Evolutionary conservation across 2,888 invertebrate genomes (phyloP).

Genomic region (Stomorhina lunata): DNA sequence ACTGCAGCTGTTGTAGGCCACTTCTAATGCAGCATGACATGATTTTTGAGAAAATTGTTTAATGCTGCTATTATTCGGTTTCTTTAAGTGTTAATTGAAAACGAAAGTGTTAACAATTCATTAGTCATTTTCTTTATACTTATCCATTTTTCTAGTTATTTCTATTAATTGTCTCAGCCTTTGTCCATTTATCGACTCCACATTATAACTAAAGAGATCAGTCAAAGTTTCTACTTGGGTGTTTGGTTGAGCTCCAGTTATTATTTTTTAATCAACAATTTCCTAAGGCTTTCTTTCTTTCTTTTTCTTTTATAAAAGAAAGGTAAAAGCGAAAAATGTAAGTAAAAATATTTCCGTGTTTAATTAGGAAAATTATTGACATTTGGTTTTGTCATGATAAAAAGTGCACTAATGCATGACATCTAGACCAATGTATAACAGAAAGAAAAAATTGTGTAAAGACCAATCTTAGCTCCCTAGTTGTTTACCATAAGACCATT

Average conservation of each 20-base stretch:
- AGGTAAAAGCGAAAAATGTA: background rate
- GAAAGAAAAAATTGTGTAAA: constrained; percentile 2
- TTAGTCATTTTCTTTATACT: constrained; percentile 34
- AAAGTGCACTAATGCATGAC: constrained; percentile 62
- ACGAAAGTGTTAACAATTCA: constrained; percentile 66
- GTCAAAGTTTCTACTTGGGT: background rate
- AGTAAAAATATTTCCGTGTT: constrained; percentile 59
- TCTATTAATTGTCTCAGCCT: background rate
- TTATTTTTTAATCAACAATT: constrained; percentile 12
- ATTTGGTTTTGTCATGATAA: constrained; percentile 62
- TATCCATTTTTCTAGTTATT: background rate
- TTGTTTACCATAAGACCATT: background rate
- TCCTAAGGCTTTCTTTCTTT: constrained; percentile 33
- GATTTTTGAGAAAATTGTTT: no score
- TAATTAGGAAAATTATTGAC: constrained; percentile 65
- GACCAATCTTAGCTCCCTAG: background rate
- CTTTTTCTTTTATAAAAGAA: background rate
- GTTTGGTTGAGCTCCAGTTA: constrained; percentile 8
- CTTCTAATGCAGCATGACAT: constrained; percentile 54
- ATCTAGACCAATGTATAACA: constrained; percentile 45
- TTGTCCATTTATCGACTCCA: no score
- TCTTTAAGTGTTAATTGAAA: constrained; percentile 63
- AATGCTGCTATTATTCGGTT: background rate
- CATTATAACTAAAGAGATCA: background rate
- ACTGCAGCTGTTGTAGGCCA: constrained; percentile 55